Percentiles rank a stretch among this genome's conserved stretches.
Conservation (phyloP, 1,140 invertebrate species). For the Orius laevigatus region DNA sequence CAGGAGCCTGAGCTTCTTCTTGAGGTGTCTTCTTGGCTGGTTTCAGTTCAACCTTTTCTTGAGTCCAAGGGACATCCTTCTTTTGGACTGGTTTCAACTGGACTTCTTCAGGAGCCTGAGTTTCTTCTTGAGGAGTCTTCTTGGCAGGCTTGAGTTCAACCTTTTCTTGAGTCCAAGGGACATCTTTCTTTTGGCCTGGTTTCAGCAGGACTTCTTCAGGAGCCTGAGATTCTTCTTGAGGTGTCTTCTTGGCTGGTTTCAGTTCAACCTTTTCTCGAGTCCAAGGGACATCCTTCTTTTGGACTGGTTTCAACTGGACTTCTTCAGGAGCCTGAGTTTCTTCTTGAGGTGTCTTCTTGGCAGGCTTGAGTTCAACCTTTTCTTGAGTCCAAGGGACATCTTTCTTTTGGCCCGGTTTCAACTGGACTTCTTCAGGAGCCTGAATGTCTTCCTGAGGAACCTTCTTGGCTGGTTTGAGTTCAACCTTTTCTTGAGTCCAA, state of each 20-base stretch:
- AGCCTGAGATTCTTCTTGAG: too few relatives aligned
- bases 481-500: conserved; percentile 3
- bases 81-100: background rate
- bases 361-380: conserved; percentile 25
- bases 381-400: conserved; percentile 19
- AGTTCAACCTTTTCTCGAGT: conserved; percentile 25
- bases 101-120: conserved; percentile 10
- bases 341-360: conserved; percentile 23
- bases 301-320: too few relatives aligned
- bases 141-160: too few relatives aligned
- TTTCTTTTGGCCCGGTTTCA: background rate
- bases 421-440: background rate
- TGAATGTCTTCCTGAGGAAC: background rate
- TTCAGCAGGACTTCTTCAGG: too few relatives aligned
- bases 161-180: too few relatives aligned
- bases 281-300: conserved; percentile 5
- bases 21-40: background rate
- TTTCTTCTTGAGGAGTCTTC: conserved; percentile 19
- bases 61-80: background rate
- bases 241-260: conserved; percentile 25
- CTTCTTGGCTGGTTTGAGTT: background rate
- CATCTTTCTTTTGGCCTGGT: too few relatives aligned
- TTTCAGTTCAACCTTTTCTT: conserved; percentile 1
- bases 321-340: conserved; percentile 17
- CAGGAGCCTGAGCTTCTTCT: background rate